Conservation (phyloP, 1,140 invertebrate genomes). For the Drosophila guanche region DNA sequence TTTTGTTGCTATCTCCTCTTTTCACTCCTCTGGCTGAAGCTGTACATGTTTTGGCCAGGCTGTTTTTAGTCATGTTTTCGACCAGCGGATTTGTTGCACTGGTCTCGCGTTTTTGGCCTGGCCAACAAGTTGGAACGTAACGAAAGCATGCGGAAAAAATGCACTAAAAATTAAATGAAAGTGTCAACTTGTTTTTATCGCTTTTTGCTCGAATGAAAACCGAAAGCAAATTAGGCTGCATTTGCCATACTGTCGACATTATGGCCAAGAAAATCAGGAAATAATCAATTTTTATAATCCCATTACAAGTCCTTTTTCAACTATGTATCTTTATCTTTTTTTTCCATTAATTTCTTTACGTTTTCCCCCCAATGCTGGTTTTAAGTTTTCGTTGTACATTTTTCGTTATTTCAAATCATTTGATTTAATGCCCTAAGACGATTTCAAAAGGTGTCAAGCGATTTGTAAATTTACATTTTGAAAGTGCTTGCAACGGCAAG, state of each 20-base stretch:
- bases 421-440: conserved; percentile 43
- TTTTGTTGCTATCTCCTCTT: conserved; percentile 51
- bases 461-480: conserved; percentile 71
- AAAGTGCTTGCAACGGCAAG: conserved; percentile 37
- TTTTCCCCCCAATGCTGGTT: not conserved
- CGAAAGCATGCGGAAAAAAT: conserved; percentile 72
- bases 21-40: conserved; percentile 65
- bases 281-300: too few species aligned
- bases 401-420: conserved; percentile 33
- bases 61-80: conserved; percentile 55
- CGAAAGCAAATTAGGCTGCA: conserved; percentile 26
- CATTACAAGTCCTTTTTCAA: too few species aligned
- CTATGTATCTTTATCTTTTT: too few species aligned
- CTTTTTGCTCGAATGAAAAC: conserved; percentile 33
- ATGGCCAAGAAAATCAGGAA: too few species aligned
- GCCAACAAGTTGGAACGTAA: conserved; percentile 67
- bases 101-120: conserved; percentile 68
- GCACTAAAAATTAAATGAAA: conserved; percentile 42
- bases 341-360: not conserved
- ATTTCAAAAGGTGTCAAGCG: conserved; percentile 59
- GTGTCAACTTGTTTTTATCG: conserved; percentile 53
- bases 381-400: not conserved
- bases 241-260: too few species aligned
- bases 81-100: conserved; percentile 59
- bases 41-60: conserved; percentile 32